Conservation (phyloP, 2,888 invertebrate genomes). For the Congeria kusceri region DNA sequence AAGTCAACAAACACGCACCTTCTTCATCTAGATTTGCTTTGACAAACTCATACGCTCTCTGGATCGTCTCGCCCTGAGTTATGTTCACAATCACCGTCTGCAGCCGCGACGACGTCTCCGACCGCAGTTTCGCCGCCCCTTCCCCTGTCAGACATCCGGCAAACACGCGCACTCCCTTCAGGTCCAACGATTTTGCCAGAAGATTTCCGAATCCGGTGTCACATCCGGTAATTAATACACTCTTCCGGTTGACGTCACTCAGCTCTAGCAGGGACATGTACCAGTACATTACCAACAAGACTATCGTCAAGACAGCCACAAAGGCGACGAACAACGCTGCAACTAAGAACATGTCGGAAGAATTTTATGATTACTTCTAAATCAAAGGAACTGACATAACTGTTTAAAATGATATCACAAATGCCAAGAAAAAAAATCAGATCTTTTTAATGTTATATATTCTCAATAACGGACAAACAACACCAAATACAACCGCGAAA, state of each 20-base stretch:
- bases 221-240: conserved; percentile 76
- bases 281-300: neutral
- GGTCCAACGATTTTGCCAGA: conserved; percentile 66
- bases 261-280: neutral
- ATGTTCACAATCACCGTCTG: conserved; percentile 66
- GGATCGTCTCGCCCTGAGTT: conserved; percentile 57
- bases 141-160: conserved; percentile 68
- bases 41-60: conserved; percentile 55
- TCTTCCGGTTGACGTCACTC: neutral
- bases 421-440: too few species aligned
- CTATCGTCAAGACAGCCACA: neutral
- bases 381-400: too few species aligned
- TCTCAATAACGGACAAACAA: too few species aligned
- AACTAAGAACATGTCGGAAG: neutral
- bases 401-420: too few species aligned
- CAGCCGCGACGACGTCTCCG: conserved; percentile 53
- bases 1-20: conserved; percentile 19
- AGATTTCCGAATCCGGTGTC: conserved; percentile 75
- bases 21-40: conserved; percentile 22
- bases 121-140: conserved; percentile 53
- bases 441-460: too few species aligned
- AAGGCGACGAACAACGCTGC: neutral
- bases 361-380: too few species aligned
- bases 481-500: too few species aligned
- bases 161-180: conserved; percentile 69